Percentiles rank a stretch among this genome's conserved stretches.
These are phyloP conservation scores for Eilema caniola DNA, from an alignment of 2,888 invertebrate genomes.

Conservation along the genomic window DNA sequence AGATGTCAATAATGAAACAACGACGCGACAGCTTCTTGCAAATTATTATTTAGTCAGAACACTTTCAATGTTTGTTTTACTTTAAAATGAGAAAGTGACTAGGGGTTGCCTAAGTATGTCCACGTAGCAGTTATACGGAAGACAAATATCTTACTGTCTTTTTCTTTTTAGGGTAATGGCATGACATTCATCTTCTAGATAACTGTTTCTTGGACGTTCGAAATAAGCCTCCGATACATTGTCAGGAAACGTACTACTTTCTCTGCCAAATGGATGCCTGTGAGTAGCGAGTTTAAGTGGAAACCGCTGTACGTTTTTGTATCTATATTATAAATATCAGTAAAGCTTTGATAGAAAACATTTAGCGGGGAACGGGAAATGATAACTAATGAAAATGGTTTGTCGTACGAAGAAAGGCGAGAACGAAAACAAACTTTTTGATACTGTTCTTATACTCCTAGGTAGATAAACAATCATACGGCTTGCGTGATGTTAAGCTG, in stretches of 20 bases:
- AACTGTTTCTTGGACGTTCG: constrained; percentile 13
- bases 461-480: neutral
- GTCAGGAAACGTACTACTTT: constrained; percentile 13
- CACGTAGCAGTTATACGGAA: constrained; percentile 10
- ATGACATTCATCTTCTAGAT: constrained; percentile 19
- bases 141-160: constrained; percentile 12
- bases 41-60: constrained; percentile 6
- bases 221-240: constrained; percentile 4
- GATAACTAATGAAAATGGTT: neutral
- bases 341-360: neutral
- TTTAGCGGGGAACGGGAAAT: too few relatives aligned
- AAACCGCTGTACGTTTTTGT: neutral
- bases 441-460: neutral
- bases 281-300: neutral
- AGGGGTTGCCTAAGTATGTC: constrained; percentile 3
- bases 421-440: neutral
- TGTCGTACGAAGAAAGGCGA: neutral
- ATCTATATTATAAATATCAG: neutral
- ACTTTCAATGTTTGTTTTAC: neutral
- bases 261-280: neutral
- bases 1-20: constrained; percentile 9
- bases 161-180: constrained; percentile 19
- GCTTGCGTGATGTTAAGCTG: neutral
- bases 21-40: constrained; percentile 1
- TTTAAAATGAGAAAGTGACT: constrained; percentile 10